Percentiles rank a stretch among this genome's conserved stretches.
Conservation (phyloP, 1,140 invertebrate genomes). For the Battus philenor region DNA sequence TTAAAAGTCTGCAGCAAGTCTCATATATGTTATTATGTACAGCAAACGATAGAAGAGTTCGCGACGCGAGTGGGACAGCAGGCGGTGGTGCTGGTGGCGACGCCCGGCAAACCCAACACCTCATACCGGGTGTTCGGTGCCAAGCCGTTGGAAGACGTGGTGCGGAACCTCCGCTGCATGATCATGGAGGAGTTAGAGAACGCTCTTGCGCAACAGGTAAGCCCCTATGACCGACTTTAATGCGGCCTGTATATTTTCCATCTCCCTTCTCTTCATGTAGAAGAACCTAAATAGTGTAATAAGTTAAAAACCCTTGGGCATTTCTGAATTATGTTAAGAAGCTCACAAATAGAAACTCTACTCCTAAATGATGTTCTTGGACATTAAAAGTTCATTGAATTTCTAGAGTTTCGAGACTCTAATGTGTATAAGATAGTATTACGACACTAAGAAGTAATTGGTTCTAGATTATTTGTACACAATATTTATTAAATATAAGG, state of each 20-base stretch:
- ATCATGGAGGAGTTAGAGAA: slow-evolving; percentile 97
- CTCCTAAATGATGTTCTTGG: not conserved
- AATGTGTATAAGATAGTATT: no score
- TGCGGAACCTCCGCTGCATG: slow-evolving; percentile 91
- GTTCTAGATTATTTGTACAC: no score
- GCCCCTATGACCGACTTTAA: slow-evolving; percentile 1
- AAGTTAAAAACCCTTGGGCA: no score
- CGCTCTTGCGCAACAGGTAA: slow-evolving; percentile 88
- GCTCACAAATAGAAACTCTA: not conserved
- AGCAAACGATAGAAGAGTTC: slow-evolving; percentile 98
- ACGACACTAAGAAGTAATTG: no score
- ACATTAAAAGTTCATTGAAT: no score
- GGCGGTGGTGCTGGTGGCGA: slow-evolving; percentile 95
- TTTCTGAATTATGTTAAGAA: not conserved
- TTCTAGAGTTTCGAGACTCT: no score
- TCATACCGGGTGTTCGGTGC: slow-evolving; percentile 98
- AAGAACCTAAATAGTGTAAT: no score
- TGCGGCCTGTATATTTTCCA: not conserved
- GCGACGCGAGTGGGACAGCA: slow-evolving; percentile 98
- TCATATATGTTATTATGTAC: not conserved
- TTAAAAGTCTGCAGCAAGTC: no score
- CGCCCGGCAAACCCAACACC: slow-evolving; percentile 96
- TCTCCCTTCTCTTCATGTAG: no score
- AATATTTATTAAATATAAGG: no score
- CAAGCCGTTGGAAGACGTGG: slow-evolving; percentile 97